Evolutionary conservation across 1,140 invertebrate species (phyloP).

Genomic region (Halesus radiatus): DNA sequence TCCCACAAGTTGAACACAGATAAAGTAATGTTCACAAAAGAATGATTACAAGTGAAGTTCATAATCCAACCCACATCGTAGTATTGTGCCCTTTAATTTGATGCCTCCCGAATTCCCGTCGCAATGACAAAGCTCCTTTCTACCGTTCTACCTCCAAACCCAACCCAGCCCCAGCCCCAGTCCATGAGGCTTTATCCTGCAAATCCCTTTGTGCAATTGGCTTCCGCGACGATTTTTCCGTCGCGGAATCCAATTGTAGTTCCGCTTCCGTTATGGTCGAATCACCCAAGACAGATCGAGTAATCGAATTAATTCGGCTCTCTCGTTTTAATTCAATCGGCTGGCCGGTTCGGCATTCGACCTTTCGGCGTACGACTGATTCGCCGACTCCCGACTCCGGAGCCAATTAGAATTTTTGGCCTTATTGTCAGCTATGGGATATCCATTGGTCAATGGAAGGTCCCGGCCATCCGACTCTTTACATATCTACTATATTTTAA

Average conservation of each 20-base stretch:
- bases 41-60: background rate
- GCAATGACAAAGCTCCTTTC: background rate
- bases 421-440: background rate
- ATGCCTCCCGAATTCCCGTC: background rate
- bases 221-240: slow-evolving; percentile 13
- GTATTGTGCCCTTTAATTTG: background rate
- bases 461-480: too few relatives aligned
- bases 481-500: too few relatives aligned
- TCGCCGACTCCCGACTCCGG: background rate
- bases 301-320: slow-evolving; percentile 5
- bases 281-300: slow-evolving; percentile 5
- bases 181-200: background rate
- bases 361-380: background rate
- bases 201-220: slow-evolving; percentile 9
- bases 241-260: slow-evolving; percentile 2
- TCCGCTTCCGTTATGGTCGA: background rate
- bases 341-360: background rate
- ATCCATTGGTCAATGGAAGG: background rate
- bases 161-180: background rate
- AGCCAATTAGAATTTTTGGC: background rate
- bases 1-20: too few relatives aligned
- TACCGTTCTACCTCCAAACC: too few relatives aligned
- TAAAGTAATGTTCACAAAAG: background rate
- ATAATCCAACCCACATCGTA: background rate
- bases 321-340: slow-evolving; percentile 11